These are phyloP conservation scores for Ectemnius lituratus DNA, from an alignment of 2,888 invertebrate genomes.

Conservation along the genomic window DNA sequence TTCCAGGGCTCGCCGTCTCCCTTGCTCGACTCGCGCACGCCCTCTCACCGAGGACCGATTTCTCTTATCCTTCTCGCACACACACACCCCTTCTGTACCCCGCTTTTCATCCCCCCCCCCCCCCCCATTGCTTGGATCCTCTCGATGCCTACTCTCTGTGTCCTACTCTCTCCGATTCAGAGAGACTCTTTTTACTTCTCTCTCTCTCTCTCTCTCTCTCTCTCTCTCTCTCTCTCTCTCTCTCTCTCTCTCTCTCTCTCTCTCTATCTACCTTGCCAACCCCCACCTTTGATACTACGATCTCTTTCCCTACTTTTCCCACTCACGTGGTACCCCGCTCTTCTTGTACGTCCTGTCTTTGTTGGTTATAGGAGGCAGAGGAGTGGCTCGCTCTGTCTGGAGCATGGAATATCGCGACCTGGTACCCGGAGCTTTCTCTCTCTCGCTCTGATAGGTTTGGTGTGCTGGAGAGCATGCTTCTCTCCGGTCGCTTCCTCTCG, in stretches of 20 bases:
- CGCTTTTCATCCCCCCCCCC: too few relatives aligned
- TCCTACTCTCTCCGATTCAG: too few relatives aligned
- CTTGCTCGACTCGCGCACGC: constrained; percentile 32
- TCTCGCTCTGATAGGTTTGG: not conserved
- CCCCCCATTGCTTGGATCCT: not conserved
- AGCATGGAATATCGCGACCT: constrained; percentile 24
- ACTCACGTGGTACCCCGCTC: constrained; percentile 4
- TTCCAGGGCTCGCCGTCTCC: constrained; percentile 19
- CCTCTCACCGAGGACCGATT: constrained; percentile 16
- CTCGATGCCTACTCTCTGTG: constrained; percentile 3
- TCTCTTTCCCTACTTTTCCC: constrained; percentile 15
- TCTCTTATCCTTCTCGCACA: not conserved
- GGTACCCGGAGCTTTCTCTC: constrained; percentile 8
- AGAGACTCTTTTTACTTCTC: too few relatives aligned
- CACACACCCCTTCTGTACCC: not conserved
- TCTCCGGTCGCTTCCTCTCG: constrained; percentile 5
- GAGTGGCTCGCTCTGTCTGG: constrained; percentile 9
- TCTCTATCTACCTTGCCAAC: constrained; percentile 15
- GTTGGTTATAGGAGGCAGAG: not conserved
- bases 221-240: not conserved
- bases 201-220: constrained; percentile 10
- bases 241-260: not conserved
- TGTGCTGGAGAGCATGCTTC: not conserved
- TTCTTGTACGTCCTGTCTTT: constrained; percentile 18
- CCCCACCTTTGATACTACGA: not conserved